Base-by-base conservation (phyloP, 2,888 invertebrate genomes). In the Cryptocheilus praepositus region DNA sequence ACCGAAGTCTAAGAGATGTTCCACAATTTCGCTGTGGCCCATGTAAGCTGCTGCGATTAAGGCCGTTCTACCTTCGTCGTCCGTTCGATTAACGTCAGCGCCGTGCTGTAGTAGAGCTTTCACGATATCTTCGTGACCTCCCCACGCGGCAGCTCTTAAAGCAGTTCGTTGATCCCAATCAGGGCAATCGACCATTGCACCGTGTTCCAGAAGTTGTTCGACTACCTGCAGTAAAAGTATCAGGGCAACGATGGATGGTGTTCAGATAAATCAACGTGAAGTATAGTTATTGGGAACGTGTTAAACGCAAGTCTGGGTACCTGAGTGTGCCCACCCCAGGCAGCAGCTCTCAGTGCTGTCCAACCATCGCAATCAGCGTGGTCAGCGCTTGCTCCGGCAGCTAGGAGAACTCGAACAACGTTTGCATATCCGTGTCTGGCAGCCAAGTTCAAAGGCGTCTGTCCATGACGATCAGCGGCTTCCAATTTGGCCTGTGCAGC, bases 41-140 rank as follows among this genome's bases (percentile, higher is more conserved):
- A 98, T 98, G 89, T 98, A 98, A 0, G 98, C 97, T 18, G 98
- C 97, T 0, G 98, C 98, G 74, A 98, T 95, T 52, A 98, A 91
- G 0, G 98, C 96, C 0, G 98, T 98, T 74, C 98, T 92, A 16
- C 95, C 96, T 86, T 97, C 96, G 36, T 95, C 94, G 89, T 98
- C 98, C 2, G 96, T 94, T 21, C 93, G 91, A 88, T 96, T 96
- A 0, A 95, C 94, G 79, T 92, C 92, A 0, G 96, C 95, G 0
- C 95, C 95, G 58, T 95, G 93, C 65, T 93, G 93, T 53, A 95
- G 90, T 16, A 96, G 90, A 4, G 94, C 92, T 74, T 93, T 92
- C 0, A 95, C 93, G 54, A 95, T 95, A 77, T 95, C 94, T 80
- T 95, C 95, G 89, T 98, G 97, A 0, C 98, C 98, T 46, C 97